Evolutionary conservation across 2,113 vertebrate species (phyloP), one percentile per base, ranked within the genome.

Genomic region (Mionectes macconnelli): DNA sequence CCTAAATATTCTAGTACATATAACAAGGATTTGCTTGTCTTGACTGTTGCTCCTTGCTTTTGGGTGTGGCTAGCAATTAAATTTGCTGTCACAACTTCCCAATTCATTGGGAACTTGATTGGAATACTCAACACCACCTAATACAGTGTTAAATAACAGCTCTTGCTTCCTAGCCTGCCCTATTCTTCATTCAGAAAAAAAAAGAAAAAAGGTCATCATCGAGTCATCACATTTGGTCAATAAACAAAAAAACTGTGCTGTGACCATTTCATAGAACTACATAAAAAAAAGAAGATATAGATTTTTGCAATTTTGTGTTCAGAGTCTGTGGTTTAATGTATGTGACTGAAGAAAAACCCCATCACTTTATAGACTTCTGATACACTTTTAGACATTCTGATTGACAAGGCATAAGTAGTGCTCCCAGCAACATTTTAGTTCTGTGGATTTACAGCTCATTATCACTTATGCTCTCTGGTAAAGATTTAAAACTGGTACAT

Each of bases 401-500:
- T 90, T 96, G 93, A 96, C 94, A 95, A 94, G 73, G 60, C 92
- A 28, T 96, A 96, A 94, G 95, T 79, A 94, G 80, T 69, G 94
- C 94, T 96, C 80, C 92, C 90, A 92, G 92, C 88, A 94, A 94
- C 86, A 78, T 90, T 97, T 95, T 81, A 79, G 83, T 96, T 96
- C 66, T 87, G 73, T 94, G 89, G 92, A 84, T 93, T 96, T 95
- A 94, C 66, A 75, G 90, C 85, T 95, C 76, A 84, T 96, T 97
- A 90, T 92, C 93, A 66, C 69, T 94, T 93, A 78, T 62, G 30
- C 53, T 96, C 60, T 89, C 90, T 73, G 62, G 60, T 90, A 90
- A 95, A 94, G 80, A 81, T 92, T 92, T 94, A 69, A 93, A 94
- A 90, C 64, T 23, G 33, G 23, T 86, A 75, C 66, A 47, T 62